Base-by-base conservation (phyloP, 2,113 vertebrate species). In the Hymenochirus boettgeri region DNA sequence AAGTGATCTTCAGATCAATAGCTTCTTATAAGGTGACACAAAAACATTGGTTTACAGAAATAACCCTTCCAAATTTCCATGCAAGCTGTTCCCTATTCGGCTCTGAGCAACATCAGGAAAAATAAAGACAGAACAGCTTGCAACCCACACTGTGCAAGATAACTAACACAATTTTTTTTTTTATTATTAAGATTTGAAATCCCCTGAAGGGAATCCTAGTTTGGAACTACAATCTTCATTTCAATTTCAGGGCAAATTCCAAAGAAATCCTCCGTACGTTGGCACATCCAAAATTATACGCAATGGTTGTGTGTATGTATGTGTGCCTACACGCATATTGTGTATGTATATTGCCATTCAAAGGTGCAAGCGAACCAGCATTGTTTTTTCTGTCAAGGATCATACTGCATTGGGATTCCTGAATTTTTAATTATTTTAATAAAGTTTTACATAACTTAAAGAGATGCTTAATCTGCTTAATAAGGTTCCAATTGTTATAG, bases 391-490 rank as follows among this genome's bases (percentile, higher is more conserved):
- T 7, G 10, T 13, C 33, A 13, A 13, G 33, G 4, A 35, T n/a
- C n/a, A n/a, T n/a, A n/a, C n/a, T n/a, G n/a, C n/a, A n/a, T 35
- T 35, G 33, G 33, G 33, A 35, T 75, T 26, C 21, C 11, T 39
- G n/a, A n/a, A 11, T 19, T 23, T 26, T 25, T 21, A 55, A 65
- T 56, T 17, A 24, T 18, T 35, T 12, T 27, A 64, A 57, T 58
- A 81, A 83, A 86, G 79, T 86, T 89, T 79, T 54, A 58, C 75
- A 77, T 0, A 57, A 77, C 82, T 81, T 25, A 0, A 73, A 85
- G 86, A n/a, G 79, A 86, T 85, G 79, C 73, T 71, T 19, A 57
- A 86, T 85, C 85, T 86, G 85, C 74, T 69, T 42, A 75, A 75
- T 76, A 80, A 77, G 5, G 31, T 71, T 79, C 73, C 79, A 57